Conservation (phyloP, 2,797 vertebrate species). For the Leuciscus waleckii region DNA sequence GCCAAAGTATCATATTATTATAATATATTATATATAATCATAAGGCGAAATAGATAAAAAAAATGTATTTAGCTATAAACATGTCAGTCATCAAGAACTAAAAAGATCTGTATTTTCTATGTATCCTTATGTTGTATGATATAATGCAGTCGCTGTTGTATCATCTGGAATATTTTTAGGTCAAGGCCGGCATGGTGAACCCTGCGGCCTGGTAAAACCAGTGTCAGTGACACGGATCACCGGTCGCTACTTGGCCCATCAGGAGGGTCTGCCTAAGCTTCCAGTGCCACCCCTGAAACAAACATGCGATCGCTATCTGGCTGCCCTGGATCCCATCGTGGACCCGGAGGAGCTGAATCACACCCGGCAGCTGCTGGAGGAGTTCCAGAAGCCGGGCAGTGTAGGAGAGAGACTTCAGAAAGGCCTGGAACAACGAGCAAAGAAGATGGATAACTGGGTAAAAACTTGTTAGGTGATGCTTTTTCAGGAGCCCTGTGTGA, state of each 20-base stretch:
- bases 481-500: neutral
- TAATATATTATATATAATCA: neutral
- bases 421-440: constrained; percentile 85
- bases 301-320: constrained; percentile 88
- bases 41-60: neutral
- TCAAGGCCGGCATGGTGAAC: constrained; percentile 73
- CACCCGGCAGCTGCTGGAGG: constrained; percentile 81
- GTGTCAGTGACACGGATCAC: constrained; percentile 77
- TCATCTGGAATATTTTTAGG: constrained; percentile 46
- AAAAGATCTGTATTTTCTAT: neutral
- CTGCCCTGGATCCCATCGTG: constrained; percentile 86
- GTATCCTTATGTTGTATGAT: neutral
- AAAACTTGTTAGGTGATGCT: neutral
- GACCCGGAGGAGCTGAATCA: constrained; percentile 85
- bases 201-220: constrained; percentile 84
- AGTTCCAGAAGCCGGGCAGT: constrained; percentile 85
- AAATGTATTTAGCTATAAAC: neutral
- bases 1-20: neutral
- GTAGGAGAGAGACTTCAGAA: constrained; percentile 90
- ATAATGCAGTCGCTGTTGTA: constrained; percentile 2
- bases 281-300: constrained; percentile 90
- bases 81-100: neutral
- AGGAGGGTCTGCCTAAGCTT: constrained; percentile 83
- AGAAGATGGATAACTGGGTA: constrained; percentile 91
- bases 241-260: constrained; percentile 87